Conservation (phyloP, 2,888 invertebrate genomes). For the Keiferia lycopersicella region DNA sequence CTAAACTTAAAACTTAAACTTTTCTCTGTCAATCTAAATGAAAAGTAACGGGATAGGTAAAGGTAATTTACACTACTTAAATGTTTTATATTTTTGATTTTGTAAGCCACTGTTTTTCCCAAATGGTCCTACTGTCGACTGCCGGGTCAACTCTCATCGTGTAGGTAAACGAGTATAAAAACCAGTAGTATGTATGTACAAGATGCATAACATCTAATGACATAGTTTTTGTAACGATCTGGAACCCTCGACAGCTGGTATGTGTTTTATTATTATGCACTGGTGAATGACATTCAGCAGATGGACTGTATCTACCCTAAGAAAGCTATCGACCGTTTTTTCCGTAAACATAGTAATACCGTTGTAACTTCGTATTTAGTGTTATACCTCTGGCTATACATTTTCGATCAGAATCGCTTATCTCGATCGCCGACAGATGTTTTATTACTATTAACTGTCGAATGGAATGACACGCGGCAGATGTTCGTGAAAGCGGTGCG, state of each 20-base stretch:
- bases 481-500: slow-evolving; percentile 62
- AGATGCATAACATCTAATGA: background rate
- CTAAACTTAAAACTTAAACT: no score
- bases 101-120: no score
- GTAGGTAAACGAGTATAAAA: background rate
- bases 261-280: background rate
- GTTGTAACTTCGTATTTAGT: background rate
- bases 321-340: no score
- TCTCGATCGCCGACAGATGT: slow-evolving; percentile 21
- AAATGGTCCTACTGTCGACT: no score
- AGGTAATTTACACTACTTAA: no score
- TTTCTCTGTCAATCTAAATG: no score
- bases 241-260: background rate
- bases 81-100: no score
- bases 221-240: slow-evolving; percentile 3
- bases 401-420: slow-evolving; percentile 3
- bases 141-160: no score
- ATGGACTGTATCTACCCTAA: background rate
- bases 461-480: slow-evolving; percentile 67
- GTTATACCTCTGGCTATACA: background rate
- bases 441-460: slow-evolving; percentile 38
- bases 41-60: no score
- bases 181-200: background rate
- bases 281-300: background rate
- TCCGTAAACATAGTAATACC: no score